Evolutionary conservation across 2,113 vertebrate genomes (phyloP), one percentile per base, ranked within the genome.

Genomic region (Thryonomys swinderianus): DNA sequence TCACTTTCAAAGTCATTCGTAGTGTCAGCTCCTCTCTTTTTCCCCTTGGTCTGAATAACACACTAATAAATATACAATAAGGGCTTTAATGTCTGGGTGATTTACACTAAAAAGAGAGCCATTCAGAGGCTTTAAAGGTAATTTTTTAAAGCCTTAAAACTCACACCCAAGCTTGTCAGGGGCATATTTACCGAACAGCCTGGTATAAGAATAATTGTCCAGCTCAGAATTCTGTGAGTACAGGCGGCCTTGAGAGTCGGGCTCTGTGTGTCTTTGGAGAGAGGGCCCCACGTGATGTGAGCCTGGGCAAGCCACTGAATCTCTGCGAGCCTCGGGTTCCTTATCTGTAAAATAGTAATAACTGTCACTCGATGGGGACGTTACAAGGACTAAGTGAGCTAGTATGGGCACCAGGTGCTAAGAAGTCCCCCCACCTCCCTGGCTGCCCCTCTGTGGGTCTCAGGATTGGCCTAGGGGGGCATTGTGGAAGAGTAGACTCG

Each of bases 31-130:
- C 88, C 66, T 92, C 87, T 96, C 95, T 96, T 76, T 95, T 64
- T 76, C 74, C 59, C 69, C 93, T 96, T 94, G 95, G 92, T 89
- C 80, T 84, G 45, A 97, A 95, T 97, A 97, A 85, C 69, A 81
- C 69, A 62, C 83, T 97, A 94, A 96, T 98, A 98, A 98, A 96
- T 94, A 95, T 93, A 95, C 95, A 97, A 94, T 91, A 98, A 97
- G 85, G 86, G 93, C 96, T 98, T 98, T 95, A 96, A 89, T 96
- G 96, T 97, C 97, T 23, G 57, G 37, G 78, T 97, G 96, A 96
- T 97, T 97, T 97, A 97, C 95, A 97, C 96, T 97, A 96, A 96
- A 96, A 98, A 95, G 97, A 95, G 55, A 88, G 69, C 91, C 95
- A 97, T 89, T 97, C 94, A 96, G 73, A 96, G 80, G 51, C 80